Evolutionary conservation across 2,113 vertebrate genomes (phyloP).

Genomic region (Tetraodon nigroviridis): DNA sequence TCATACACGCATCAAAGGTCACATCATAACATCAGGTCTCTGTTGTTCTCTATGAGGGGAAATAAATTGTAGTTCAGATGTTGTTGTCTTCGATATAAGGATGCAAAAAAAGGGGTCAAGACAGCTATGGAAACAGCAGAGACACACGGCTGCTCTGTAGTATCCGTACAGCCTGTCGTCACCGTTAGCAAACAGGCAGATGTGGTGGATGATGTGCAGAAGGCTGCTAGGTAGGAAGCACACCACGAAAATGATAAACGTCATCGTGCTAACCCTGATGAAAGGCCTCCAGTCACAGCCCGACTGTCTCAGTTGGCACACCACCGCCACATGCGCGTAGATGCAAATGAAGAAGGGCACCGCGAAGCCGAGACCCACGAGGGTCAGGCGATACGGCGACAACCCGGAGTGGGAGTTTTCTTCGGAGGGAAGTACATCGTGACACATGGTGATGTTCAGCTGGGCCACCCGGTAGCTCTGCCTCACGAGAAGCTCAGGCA

Average conservation of each 20-base stretch:
- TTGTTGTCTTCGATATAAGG: constrained; percentile 75
- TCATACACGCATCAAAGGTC: constrained; percentile 9
- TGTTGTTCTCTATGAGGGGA: constrained; percentile 31
- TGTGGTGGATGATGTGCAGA: constrained; percentile 81
- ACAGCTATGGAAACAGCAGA: constrained; percentile 90
- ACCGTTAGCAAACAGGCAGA: constrained; percentile 70
- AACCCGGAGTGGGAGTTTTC: constrained; percentile 43
- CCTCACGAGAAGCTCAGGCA: constrained; percentile 78
- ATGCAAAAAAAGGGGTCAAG: constrained; percentile 89
- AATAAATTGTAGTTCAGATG: constrained; percentile 60
- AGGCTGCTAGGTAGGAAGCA: constrained; percentile 85
- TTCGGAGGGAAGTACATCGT: constrained; percentile 77
- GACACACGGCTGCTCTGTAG: constrained; percentile 81
- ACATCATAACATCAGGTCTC: constrained; percentile 32
- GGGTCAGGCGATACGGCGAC: constrained; percentile 78
- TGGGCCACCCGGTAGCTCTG: constrained; percentile 74
- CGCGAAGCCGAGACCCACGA: constrained; percentile 79
- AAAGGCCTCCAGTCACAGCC: constrained; percentile 78
- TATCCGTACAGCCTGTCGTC: constrained; percentile 78
- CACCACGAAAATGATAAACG: constrained; percentile 83
- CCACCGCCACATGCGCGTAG: constrained; percentile 81
- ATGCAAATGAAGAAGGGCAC: constrained; percentile 77
- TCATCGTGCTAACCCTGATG: constrained; percentile 79
- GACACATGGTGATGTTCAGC: constrained; percentile 76
- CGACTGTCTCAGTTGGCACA: constrained; percentile 74